A percentile compares a stretch with the other conserved stretches of the same genome.
Conservation (phyloP, 2,888 invertebrate species). For the Trichogramma evanescens region DNA sequence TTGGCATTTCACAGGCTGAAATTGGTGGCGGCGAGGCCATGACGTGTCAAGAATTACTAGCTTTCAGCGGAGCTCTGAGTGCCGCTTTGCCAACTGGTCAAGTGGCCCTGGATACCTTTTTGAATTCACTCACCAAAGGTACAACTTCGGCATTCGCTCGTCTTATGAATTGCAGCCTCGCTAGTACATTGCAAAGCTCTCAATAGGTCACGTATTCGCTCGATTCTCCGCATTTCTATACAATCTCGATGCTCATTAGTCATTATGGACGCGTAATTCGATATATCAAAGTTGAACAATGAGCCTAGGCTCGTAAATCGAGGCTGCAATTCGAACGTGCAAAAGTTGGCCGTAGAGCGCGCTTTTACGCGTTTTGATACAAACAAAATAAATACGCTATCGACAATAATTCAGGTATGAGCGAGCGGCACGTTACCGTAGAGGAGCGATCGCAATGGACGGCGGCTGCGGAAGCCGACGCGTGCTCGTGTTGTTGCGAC, state of each 20-base stretch:
- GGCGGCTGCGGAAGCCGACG: constrained; percentile 54
- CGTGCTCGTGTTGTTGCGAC: constrained; percentile 71
- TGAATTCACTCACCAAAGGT: constrained; percentile 72
- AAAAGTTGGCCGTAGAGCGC: too few relatives aligned
- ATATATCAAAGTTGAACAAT: too few relatives aligned
- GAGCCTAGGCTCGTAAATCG: too few relatives aligned
- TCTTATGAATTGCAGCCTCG: too few relatives aligned
- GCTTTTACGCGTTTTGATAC: too few relatives aligned
- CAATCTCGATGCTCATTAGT: too few relatives aligned
- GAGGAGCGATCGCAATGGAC: constrained; percentile 38
- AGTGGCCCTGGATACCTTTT: constrained; percentile 74
- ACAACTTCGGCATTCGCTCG: constrained; percentile 38
- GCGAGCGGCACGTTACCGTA: constrained; percentile 35
- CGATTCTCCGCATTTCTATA: too few relatives aligned
- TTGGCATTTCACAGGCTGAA: constrained; percentile 40
- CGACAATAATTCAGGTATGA: constrained; percentile 30
- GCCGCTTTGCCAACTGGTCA: constrained; percentile 86
- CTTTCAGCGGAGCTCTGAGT: constrained; percentile 85
- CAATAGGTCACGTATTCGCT: too few relatives aligned
- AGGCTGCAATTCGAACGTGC: too few relatives aligned
- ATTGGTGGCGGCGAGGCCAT: constrained; percentile 60
- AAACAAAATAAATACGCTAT: too few relatives aligned
- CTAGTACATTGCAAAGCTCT: too few relatives aligned
- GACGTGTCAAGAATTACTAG: constrained; percentile 85
- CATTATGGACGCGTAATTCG: too few relatives aligned